These are phyloP conservation scores for Hydrolagus colliei DNA, from an alignment of 2,797 vertebrate genomes.

Conservation along the genomic window DNA sequence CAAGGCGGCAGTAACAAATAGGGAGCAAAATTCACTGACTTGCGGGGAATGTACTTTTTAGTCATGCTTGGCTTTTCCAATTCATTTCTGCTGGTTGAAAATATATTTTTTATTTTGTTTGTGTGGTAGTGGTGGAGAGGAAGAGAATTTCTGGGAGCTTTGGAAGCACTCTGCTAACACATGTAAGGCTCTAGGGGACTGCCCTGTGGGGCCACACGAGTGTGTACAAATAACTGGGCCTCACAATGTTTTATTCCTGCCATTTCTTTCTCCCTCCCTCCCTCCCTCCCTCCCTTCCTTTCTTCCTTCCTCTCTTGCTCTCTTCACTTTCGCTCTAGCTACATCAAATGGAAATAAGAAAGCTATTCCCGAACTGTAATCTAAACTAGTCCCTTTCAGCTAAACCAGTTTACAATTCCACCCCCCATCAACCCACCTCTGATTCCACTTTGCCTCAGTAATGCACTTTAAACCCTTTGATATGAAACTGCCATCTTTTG, in stretches of 20 bases:
- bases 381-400: slow-evolving; percentile 44
- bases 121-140: slow-evolving; percentile 21
- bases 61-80: slow-evolving; percentile 88
- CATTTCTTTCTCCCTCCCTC: slow-evolving; percentile 32
- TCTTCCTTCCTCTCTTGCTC: slow-evolving; percentile 49
- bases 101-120: slow-evolving; percentile 53
- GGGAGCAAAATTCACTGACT: slow-evolving; percentile 91
- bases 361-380: slow-evolving; percentile 52
- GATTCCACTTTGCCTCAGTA: slow-evolving; percentile 35
- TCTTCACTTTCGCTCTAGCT: slow-evolving; percentile 36
- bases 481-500: slow-evolving; percentile 48
- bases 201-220: slow-evolving; percentile 53
- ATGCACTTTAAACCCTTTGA: slow-evolving; percentile 46
- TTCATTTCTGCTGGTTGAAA: slow-evolving; percentile 79
- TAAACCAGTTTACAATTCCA: slow-evolving; percentile 43
- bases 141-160: slow-evolving; percentile 49
- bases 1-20: slow-evolving; percentile 99
- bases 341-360: slow-evolving; percentile 46
- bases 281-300: slow-evolving; percentile 42
- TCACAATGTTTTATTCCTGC: slow-evolving; percentile 50
- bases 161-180: slow-evolving; percentile 52
- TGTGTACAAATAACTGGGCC: slow-evolving; percentile 50
- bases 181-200: slow-evolving; percentile 52
- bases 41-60: slow-evolving; percentile 94
- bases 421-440: neutral